Conservation (phyloP, 2,888 invertebrate species). For the Polylopha cassiicola region DNA sequence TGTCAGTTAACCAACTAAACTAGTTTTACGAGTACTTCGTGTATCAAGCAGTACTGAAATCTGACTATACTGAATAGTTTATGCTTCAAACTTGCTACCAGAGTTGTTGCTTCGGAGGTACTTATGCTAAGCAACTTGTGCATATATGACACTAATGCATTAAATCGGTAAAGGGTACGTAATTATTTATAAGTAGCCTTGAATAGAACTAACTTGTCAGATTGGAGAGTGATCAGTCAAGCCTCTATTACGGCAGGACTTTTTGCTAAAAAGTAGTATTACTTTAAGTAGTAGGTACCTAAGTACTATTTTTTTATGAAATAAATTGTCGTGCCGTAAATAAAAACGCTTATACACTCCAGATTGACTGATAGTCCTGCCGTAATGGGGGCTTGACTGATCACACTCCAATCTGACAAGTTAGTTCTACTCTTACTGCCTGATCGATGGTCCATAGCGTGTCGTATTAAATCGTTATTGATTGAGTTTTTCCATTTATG, state of each 20-base stretch:
- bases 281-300: no score
- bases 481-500: slow-evolving; percentile 46
- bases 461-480: slow-evolving; percentile 45
- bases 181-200: no score
- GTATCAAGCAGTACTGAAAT: no score
- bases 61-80: no score
- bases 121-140: no score
- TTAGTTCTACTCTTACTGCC: slow-evolving; percentile 57
- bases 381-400: slow-evolving; percentile 72
- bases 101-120: no score
- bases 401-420: slow-evolving; percentile 73
- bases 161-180: no score
- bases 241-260: slow-evolving; percentile 64
- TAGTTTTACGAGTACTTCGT: no score
- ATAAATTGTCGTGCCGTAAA: slow-evolving; percentile 34
- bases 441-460: slow-evolving; percentile 60
- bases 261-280: slow-evolving; percentile 60
- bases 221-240: slow-evolving; percentile 73
- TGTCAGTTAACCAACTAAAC: no score
- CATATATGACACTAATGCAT: no score
- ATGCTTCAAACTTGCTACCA: no score
- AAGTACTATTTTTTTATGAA: no score
- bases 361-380: slow-evolving; percentile 64
- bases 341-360: slow-evolving; percentile 32
- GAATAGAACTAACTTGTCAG: slow-evolving; percentile 71